phyloP scores from a whole-genome alignment of 2,113 vertebrate species.

The Ibidorhyncha struthersii region DNA sequence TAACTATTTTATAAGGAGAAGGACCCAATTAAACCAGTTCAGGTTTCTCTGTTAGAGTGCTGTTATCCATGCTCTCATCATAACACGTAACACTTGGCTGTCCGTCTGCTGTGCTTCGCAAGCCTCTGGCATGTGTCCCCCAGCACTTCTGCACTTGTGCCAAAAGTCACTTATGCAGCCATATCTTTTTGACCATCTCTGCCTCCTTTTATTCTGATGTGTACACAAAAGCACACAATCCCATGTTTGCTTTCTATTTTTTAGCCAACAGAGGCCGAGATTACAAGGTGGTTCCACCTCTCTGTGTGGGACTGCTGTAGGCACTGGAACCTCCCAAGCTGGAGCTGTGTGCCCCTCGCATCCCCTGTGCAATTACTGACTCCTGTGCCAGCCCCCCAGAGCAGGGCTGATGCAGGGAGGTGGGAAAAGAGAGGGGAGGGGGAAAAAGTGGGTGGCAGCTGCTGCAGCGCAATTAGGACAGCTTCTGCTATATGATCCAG shows the following conservation, averaged over 20 bases:
- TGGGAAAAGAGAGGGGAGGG: not conserved
- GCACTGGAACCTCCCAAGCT: not conserved
- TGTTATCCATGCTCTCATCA: not conserved
- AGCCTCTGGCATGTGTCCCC: rapidly evolving
- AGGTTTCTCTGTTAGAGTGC: conserved; percentile 2
- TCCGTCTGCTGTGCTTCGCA: not conserved
- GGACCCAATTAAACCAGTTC: conserved; percentile 31
- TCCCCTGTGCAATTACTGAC: not conserved
- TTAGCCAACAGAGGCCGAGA: not conserved
- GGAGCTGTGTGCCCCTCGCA: rapidly evolving
- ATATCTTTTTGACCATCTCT: conserved; percentile 2
- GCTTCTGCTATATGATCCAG: not conserved
- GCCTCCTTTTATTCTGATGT: not conserved
- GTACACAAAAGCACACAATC: not conserved
- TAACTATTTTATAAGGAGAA: conserved; percentile 60
- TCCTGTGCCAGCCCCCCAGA: not conserved
- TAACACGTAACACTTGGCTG: not conserved
- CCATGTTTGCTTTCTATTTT: not conserved
- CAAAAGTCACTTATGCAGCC: not conserved
- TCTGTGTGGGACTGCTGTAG: not conserved
- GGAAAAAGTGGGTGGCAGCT: not conserved
- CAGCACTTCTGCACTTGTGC: not conserved
- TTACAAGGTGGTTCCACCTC: not conserved
- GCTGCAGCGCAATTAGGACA: not conserved
- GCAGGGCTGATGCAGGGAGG: not conserved